phyloP scores from a whole-genome alignment of 2,888 invertebrate species.

The Napeogenes sylphis region DNA sequence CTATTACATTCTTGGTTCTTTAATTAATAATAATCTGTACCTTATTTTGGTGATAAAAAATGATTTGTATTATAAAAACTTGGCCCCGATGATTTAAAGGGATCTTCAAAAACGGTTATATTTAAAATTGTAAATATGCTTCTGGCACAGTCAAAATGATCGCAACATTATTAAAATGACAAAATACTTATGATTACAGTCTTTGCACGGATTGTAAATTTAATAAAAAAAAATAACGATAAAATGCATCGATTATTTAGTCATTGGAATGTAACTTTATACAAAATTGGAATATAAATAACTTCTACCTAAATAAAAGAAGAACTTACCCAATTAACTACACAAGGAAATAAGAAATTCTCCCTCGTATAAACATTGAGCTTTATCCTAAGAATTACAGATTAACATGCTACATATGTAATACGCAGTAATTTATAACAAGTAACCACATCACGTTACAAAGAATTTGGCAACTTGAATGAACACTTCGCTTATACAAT shows the following conservation, averaged over 20 bases:
- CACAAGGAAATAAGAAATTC: constrained; percentile 56
- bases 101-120: constrained; percentile 66
- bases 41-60: constrained; percentile 20
- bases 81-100: constrained; percentile 72
- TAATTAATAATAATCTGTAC: constrained; percentile 18
- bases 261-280: constrained; percentile 56
- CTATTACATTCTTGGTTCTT: constrained; percentile 33
- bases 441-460: constrained; percentile 62
- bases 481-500: constrained; percentile 61
- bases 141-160: constrained; percentile 50
- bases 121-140: constrained; percentile 58
- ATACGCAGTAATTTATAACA: constrained; percentile 60
- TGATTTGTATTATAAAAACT: constrained; percentile 58
- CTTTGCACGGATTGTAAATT: constrained; percentile 63
- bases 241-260: constrained; percentile 41
- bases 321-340: constrained; percentile 46
- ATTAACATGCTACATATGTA: constrained; percentile 68
- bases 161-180: constrained; percentile 49
- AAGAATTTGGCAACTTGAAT: constrained; percentile 74
- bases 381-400: constrained; percentile 67
- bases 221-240: constrained; percentile 55
- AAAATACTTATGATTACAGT: constrained; percentile 65
- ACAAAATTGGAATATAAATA: constrained; percentile 54
- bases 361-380: constrained; percentile 71
- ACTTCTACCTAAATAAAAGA: constrained; percentile 48